Evolutionary conservation across 2,113 vertebrate genomes (phyloP).

Genomic region (Mesoclemmys tuberculata): DNA sequence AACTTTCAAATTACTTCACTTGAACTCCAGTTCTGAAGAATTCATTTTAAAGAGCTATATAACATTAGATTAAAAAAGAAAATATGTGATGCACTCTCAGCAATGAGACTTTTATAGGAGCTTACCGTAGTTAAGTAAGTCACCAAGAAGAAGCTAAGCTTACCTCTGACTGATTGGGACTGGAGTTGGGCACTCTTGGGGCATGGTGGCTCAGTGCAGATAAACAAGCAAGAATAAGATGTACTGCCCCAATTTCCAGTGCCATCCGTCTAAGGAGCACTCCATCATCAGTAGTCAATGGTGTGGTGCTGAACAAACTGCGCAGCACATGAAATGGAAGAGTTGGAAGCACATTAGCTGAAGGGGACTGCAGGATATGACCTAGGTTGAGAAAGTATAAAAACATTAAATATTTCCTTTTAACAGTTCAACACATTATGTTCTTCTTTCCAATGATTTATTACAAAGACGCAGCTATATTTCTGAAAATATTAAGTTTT

Average conservation of each 20-base stretch:
- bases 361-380: constrained; percentile 98
- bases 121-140: neutral
- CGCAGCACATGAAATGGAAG: constrained; percentile 96
- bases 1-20: neutral
- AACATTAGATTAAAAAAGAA: neutral
- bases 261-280: constrained; percentile 96
- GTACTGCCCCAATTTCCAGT: constrained; percentile 95
- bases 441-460: neutral
- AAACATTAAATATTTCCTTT: neutral
- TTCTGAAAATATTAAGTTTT: neutral
- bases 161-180: constrained; percentile 90
- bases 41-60: neutral
- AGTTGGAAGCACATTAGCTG: constrained; percentile 95
- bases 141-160: neutral
- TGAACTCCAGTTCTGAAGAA: neutral
- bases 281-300: constrained; percentile 95
- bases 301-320: constrained; percentile 92
- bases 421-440: neutral
- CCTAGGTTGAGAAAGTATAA: constrained; percentile 76
- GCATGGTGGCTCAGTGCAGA: constrained; percentile 98
- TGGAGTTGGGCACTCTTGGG: constrained; percentile 90
- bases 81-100: neutral
- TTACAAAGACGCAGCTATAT: neutral
- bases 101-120: neutral
- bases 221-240: constrained; percentile 97